A percentile compares a stretch with the other conserved stretches of the same genome.
Conservation (phyloP, 2,113 vertebrate species). For the Archocentrus centrarchus region DNA sequence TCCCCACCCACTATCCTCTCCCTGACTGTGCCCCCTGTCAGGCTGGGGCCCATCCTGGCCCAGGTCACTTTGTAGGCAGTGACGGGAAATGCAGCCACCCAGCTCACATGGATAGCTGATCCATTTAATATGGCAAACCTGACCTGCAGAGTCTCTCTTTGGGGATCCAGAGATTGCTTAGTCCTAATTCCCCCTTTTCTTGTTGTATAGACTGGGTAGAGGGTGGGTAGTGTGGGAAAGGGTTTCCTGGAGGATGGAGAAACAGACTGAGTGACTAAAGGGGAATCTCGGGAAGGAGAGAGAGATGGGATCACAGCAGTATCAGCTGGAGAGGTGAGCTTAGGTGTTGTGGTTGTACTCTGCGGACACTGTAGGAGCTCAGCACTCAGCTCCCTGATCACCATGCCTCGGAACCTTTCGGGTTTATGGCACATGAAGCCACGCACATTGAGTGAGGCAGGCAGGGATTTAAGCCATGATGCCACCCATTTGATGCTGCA, state of each 20-base stretch:
- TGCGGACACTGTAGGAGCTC: constrained; percentile 89
- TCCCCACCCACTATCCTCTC: constrained; percentile 89
- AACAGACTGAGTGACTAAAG: constrained; percentile 23
- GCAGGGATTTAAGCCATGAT: constrained; percentile 91
- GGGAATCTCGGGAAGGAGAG: constrained; percentile 18
- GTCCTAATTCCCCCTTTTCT: constrained; percentile 68
- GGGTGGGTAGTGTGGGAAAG: constrained; percentile 37
- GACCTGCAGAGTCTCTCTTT: constrained; percentile 84
- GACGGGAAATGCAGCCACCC: constrained; percentile 86
- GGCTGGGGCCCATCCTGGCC: constrained; percentile 92
- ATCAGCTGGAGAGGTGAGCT: constrained; percentile 26
- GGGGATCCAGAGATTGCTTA: constrained; percentile 74
- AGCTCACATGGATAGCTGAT: constrained; percentile 90
- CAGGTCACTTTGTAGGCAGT: constrained; percentile 91
- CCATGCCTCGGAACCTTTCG: constrained; percentile 91
- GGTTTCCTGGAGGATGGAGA: constrained; percentile 26
- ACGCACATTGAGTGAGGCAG: constrained; percentile 88
- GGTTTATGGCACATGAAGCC: constrained; percentile 96
- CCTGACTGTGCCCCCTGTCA: constrained; percentile 88
- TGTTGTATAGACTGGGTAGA: constrained; percentile 44
- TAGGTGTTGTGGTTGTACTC: constrained; percentile 78
- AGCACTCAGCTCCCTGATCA: constrained; percentile 90
- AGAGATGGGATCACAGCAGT: constrained; percentile 21
- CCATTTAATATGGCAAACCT: constrained; percentile 87
- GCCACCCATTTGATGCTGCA: constrained; percentile 93